These are phyloP conservation scores for Muntiacus reevesi DNA, from an alignment of 2,113 vertebrate genomes.

Conservation along the genomic window DNA sequence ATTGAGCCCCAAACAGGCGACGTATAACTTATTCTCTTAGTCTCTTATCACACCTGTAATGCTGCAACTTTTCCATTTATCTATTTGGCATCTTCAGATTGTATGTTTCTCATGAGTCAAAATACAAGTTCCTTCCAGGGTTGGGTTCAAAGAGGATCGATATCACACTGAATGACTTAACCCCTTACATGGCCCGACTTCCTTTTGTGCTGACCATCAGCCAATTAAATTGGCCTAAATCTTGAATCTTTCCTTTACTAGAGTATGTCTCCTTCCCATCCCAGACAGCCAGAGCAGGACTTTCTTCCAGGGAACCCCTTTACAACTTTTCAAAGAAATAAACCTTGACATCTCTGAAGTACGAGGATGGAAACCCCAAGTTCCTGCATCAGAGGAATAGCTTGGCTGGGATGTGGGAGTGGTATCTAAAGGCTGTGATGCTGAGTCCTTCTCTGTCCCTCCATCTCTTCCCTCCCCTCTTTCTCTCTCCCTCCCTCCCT, in stretches of 20 bases:
- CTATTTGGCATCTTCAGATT: background rate
- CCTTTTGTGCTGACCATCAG: background rate
- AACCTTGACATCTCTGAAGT: background rate
- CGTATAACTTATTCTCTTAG: background rate
- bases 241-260: background rate
- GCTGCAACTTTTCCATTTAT: background rate
- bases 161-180: background rate
- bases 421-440: background rate
- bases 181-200: background rate
- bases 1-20: background rate
- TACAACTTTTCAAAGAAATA: background rate
- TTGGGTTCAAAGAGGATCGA: background rate
- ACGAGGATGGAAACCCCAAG: background rate
- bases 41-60: background rate
- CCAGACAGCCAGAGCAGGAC: background rate
- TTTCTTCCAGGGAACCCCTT: background rate
- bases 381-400: background rate
- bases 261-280: background rate
- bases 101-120: background rate
- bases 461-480: fast-evolving
- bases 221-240: background rate
- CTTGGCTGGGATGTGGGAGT: background rate
- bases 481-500: background rate
- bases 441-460: background rate
- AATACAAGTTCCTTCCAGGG: background rate